Conservation (phyloP, 1,140 invertebrate genomes). For the Scaptomyza pallida region DNA sequence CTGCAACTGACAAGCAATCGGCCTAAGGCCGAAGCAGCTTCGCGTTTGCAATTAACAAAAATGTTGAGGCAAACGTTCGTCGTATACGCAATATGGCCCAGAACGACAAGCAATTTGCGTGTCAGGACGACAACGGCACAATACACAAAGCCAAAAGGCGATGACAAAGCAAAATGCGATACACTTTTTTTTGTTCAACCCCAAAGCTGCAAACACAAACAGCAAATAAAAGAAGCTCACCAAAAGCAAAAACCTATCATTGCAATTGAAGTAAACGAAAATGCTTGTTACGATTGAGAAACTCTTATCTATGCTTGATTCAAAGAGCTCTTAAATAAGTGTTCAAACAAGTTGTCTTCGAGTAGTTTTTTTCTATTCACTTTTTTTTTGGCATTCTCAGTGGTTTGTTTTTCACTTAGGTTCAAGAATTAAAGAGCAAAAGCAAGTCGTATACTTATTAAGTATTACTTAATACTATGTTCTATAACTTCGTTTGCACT, state of each 20-base stretch:
- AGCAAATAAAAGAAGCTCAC: conserved; percentile 7
- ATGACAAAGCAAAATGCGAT: conserved; percentile 53
- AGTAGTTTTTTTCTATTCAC: too few species aligned
- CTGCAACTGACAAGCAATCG: conserved; percentile 68
- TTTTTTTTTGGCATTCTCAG: not conserved
- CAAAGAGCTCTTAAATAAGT: not conserved
- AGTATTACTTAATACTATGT: too few species aligned
- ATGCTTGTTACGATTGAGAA: not conserved
- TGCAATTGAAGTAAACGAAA: conserved; percentile 13
- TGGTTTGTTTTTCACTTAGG: not conserved
- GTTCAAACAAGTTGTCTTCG: not conserved
- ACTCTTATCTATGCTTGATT: not conserved
- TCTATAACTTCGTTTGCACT: not conserved
- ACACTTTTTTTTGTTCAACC: conserved; percentile 10
- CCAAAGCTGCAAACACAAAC: conserved; percentile 18
- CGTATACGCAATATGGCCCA: conserved; percentile 58
- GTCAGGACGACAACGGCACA: conserved; percentile 9
- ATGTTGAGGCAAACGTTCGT: conserved; percentile 31
- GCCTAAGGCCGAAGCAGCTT: conserved; percentile 22
- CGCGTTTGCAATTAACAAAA: conserved; percentile 58
- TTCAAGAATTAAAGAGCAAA: too few species aligned
- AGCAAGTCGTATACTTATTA: too few species aligned
- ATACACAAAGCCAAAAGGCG: conserved; percentile 23
- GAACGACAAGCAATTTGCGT: conserved; percentile 50
- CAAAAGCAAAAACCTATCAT: conserved; percentile 16